Percentiles rank a stretch among this genome's conserved stretches.
Evolutionary conservation across 2,113 vertebrate species (phyloP).

Genomic region (Caretta caretta): DNA sequence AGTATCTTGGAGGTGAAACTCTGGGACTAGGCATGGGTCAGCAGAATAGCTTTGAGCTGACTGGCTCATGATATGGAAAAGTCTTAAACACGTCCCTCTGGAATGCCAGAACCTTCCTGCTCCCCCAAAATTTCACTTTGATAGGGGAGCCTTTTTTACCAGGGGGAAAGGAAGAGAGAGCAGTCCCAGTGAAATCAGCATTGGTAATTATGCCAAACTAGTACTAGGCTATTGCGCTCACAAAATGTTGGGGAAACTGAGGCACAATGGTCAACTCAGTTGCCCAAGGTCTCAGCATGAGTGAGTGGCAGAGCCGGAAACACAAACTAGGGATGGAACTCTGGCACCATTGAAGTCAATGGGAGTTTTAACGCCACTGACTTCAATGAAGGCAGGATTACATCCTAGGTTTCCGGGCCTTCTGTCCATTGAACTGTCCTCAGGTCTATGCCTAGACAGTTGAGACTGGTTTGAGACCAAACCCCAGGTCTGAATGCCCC

Average conservation of each 20-base stretch:
- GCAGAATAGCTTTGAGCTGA: background rate
- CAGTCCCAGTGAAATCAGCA: background rate
- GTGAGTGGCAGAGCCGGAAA: background rate
- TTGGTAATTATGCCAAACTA: background rate
- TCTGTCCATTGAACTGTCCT: background rate
- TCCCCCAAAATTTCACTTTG: background rate
- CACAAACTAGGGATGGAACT: background rate
- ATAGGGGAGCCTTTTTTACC: background rate
- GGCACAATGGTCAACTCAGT: background rate
- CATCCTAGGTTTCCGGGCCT: background rate
- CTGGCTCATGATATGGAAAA: background rate
- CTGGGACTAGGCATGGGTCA: background rate
- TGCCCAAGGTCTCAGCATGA: background rate
- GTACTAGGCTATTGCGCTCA: background rate
- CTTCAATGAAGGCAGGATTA: background rate
- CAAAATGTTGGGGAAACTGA: background rate
- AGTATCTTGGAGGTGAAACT: background rate
- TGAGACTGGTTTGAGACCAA: background rate
- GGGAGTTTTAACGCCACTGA: background rate
- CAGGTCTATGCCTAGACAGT: background rate
- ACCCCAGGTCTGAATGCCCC: background rate
- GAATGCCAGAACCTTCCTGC: background rate
- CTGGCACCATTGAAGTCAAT: background rate
- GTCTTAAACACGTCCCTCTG: background rate
- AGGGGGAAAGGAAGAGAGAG: background rate